Evolutionary conservation across 2,113 vertebrate species (phyloP).

Genomic region (Tragelaphus strepsiceros): DNA sequence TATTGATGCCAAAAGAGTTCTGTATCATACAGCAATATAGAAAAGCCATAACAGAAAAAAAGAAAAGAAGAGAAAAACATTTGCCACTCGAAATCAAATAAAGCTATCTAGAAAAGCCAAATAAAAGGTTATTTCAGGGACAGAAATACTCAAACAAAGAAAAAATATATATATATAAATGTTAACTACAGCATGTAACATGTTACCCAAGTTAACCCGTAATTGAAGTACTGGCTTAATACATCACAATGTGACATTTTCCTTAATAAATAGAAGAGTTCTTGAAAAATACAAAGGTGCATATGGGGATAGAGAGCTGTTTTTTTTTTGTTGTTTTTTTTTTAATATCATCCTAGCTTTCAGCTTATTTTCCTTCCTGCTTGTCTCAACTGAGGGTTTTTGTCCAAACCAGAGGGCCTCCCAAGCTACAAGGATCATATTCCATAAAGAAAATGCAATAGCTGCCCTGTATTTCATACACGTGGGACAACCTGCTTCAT

Average conservation of each 20-base stretch:
- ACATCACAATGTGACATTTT: slow-evolving; percentile 90
- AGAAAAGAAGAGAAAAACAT: slow-evolving; percentile 80
- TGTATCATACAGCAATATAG: slow-evolving; percentile 87
- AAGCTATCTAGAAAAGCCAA: slow-evolving; percentile 84
- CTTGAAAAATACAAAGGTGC: slow-evolving; percentile 87
- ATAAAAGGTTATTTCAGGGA: slow-evolving; percentile 82
- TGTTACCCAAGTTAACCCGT: slow-evolving; percentile 89
- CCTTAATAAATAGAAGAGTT: slow-evolving; percentile 89
- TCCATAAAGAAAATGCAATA: slow-evolving; percentile 70
- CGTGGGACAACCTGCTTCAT: slow-evolving; percentile 66
- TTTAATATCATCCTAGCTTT: slow-evolving; percentile 75
- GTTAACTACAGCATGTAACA: slow-evolving; percentile 89
- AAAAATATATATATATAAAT: slow-evolving; percentile 70
- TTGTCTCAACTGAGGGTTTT: slow-evolving; percentile 73
- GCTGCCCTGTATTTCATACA: slow-evolving; percentile 77
- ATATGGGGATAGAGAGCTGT: slow-evolving; percentile 82
- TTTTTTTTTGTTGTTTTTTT: slow-evolving; percentile 34
- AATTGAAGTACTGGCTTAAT: slow-evolving; percentile 91
- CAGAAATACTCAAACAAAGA: slow-evolving; percentile 83
- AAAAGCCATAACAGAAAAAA: slow-evolving; percentile 82
- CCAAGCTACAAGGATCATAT: slow-evolving; percentile 71
- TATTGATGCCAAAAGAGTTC: slow-evolving; percentile 88
- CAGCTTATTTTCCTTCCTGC: slow-evolving; percentile 81
- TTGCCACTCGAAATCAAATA: slow-evolving; percentile 85
- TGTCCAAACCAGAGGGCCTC: slow-evolving; percentile 68